phyloP scores from a whole-genome alignment of 2,797 vertebrate species.

The Ctenopoma multispine region DNA sequence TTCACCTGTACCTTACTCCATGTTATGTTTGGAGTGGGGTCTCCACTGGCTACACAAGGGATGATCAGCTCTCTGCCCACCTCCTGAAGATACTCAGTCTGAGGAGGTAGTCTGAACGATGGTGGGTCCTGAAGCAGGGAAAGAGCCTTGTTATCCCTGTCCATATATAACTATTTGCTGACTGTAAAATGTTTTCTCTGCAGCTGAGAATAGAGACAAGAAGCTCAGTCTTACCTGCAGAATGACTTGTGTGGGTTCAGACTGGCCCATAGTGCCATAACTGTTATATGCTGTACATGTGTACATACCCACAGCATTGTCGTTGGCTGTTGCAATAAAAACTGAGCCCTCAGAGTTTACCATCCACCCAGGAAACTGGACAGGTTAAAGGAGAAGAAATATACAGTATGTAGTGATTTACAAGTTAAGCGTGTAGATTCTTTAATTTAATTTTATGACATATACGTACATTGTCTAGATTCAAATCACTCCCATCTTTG shows the following conservation, averaged over 20 bases:
- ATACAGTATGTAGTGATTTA: background rate
- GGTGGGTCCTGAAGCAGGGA: conserved; percentile 89
- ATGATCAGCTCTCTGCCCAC: conserved; percentile 92
- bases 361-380: conserved; percentile 94
- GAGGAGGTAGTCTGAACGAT: conserved; percentile 84
- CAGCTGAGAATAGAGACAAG: background rate
- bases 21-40: conserved; percentile 88
- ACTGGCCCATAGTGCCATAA: conserved; percentile 92
- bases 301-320: conserved; percentile 93
- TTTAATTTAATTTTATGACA: background rate
- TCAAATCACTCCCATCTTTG: conserved; percentile 88
- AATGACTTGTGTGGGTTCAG: conserved; percentile 89
- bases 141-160: conserved; percentile 10
- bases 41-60: conserved; percentile 88
- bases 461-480: conserved; percentile 87
- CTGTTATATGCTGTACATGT: conserved; percentile 95
- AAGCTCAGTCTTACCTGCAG: conserved; percentile 85
- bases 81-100: conserved; percentile 93
- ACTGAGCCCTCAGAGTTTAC: conserved; percentile 90
- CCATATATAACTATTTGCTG: background rate
- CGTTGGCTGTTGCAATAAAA: conserved; percentile 89
- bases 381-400: conserved; percentile 5
- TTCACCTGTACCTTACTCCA: conserved; percentile 89
- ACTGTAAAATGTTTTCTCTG: background rate
- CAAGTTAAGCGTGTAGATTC: background rate